Evolutionary conservation across 2,113 vertebrate species (phyloP), one percentile per base, ranked within the genome.

Genomic region (Leiothrix lutea): DNA sequence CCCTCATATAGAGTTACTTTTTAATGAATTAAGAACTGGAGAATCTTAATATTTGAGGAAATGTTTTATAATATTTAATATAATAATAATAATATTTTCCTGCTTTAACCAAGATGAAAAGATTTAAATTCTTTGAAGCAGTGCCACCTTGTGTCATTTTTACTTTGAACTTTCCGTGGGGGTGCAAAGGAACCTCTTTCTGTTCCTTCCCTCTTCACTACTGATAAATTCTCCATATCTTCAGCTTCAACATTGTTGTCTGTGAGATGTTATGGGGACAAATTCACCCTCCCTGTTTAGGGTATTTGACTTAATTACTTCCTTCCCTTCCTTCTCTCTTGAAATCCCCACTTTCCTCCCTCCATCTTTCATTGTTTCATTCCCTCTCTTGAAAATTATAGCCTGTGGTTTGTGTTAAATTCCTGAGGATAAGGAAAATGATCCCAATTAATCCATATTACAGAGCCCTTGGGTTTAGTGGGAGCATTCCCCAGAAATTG

Each of bases 131-230:
- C 14, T 50, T 62, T 42, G 31, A 92, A 72, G 71, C 45, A 60
- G 11, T 62, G 56, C 38, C 64, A 14, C 28, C 14, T 60, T 77
- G 58, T 80, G 40, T 58, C 23, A 48, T 69, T 70, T 83, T 48
- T 42, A 14, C 10, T 28, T 42, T 48, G 18, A 35, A 48, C 6
- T 0, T 0, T 61, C 31, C 29, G 8, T 6, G 13, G 21, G 6
- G 21, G 18, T 44, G 45, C 29, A 62, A 33, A 77, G 14, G 23
- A 66, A 61, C 5, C 5, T 12, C 2, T n/a, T 85, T 64, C 26
- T 56, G 8, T 74, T 48, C 29, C 38, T 85, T 62, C 36, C 17
- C 25, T 85, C 31, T 90, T 62, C 56, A 42, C 18, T 31, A 4
- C 12, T 81, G 69, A 78, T 54, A 45, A 79, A 50, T 50, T 12